Percentiles rank a stretch among this genome's conserved stretches.
Conservation (phyloP, 2,113 vertebrate species). For the Chaenocephalus aceratus region DNA sequence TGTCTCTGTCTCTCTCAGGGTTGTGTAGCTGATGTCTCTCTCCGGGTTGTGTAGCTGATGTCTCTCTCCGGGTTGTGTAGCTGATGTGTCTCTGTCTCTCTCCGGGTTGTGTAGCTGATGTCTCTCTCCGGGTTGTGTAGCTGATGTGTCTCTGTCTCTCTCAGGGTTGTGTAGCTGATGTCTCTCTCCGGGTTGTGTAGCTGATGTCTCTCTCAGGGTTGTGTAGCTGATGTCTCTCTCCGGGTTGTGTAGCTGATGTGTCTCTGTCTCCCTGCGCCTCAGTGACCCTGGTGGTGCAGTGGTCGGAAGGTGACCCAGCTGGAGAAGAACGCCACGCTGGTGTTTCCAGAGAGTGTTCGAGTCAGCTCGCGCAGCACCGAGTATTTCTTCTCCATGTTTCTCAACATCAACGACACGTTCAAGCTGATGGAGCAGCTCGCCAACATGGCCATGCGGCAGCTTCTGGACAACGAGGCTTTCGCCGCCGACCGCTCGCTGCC, state of each 20-base stretch:
- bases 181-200: no score
- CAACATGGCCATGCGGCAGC: conserved; percentile 95
- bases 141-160: no score
- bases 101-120: no score
- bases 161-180: no score
- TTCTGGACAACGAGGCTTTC: conserved; percentile 93
- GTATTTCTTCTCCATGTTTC: conserved; percentile 98
- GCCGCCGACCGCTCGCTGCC: conserved; percentile 89
- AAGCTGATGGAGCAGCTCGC: conserved; percentile 98
- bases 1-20: no score
- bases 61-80: no score
- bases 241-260: not conserved
- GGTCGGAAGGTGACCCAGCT: conserved; percentile 95
- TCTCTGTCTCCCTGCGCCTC: not conserved
- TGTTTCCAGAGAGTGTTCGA: conserved; percentile 95
- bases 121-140: no score
- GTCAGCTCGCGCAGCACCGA: conserved; percentile 92
- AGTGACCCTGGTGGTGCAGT: conserved; percentile 95
- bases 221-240: no score
- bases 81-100: no score
- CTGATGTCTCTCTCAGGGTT: no score
- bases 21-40: no score
- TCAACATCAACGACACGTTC: conserved; percentile 96
- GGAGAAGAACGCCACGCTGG: conserved; percentile 94
- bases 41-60: no score